Base-by-base conservation (phyloP, 1,140 invertebrate species). In the Episyrphus balteatus region DNA sequence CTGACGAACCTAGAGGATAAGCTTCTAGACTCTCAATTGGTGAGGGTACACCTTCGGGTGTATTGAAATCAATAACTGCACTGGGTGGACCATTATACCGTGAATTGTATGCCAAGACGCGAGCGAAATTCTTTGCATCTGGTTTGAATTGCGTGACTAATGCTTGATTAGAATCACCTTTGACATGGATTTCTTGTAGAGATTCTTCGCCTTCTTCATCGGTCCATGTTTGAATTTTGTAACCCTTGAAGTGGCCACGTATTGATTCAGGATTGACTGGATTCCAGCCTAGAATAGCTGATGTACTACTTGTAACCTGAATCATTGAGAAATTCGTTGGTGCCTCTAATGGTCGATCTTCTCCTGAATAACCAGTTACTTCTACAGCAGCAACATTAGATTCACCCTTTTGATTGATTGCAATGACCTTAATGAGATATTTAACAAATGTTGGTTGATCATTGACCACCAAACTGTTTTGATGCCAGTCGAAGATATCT, bases 211-310 rank as follows among this genome's bases (percentile, higher is more conserved):
- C 80, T 39, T 86, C 86, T 36, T 73, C 73, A n/a, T 90, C 86
- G 5, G 84, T 90, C 92, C 92, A 96, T 2, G 87, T 93, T 70
- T 92, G 86, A 45, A 97, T 90, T 70, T 94, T 94, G 67, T 97
- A 98, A 11, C 93, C 93, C 57, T 84, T 86, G 66, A 97, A 92
- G 66, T 95, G 86, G n/a, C 93, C 93, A 18, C 80, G 72, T 1
- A 95, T 79, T 1, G 83, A 83, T 40, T 87, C 80, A 0, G 77
- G 63, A 1, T 80, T 61, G 0, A 94, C 89, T 1, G 84, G 78
- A 68, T 81, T 79, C 92, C 92, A 94, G 43, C 79, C 81, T n/a
- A 95, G 71, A 14, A 84, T 59, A 0, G 89, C 91, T 6, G 76
- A 81, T 37, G 82, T 89, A 13, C 82, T 80, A 13, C 81, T 79